These are phyloP conservation scores for Synodontis membranacea DNA, from an alignment of 2,113 vertebrate species.

Conservation along the genomic window DNA sequence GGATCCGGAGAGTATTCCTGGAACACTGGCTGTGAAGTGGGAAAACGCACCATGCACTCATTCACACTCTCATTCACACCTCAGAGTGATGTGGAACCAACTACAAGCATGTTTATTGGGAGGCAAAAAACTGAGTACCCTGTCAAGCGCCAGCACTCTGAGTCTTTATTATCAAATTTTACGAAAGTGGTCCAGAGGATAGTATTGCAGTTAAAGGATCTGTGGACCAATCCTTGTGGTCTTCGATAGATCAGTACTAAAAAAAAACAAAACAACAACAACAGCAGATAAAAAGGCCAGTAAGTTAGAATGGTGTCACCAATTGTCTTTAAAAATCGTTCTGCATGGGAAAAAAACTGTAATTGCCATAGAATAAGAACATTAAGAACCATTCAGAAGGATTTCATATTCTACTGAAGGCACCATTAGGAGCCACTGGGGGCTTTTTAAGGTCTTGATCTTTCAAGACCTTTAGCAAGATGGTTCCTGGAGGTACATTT, in stretches of 20 bases:
- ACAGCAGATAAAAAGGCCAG: neutral
- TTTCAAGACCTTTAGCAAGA: neutral
- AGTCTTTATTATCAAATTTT: neutral
- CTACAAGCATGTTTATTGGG: neutral
- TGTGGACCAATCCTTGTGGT: neutral
- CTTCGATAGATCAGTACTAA: neutral
- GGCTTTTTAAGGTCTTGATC: neutral
- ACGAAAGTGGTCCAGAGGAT: neutral
- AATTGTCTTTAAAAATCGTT: neutral
- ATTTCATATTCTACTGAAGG: neutral
- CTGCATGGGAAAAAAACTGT: neutral
- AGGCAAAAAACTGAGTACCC: neutral
- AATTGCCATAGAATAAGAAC: neutral
- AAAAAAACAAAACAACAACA: no score
- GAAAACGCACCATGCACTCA: neutral
- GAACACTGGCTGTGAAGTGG: neutral
- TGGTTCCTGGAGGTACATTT: neutral
- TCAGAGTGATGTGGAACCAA: neutral
- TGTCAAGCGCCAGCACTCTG: neutral
- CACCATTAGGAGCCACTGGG: neutral
- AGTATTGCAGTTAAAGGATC: neutral
- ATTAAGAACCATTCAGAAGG: neutral
- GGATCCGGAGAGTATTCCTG: neutral
- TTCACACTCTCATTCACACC: neutral
- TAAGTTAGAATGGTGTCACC: neutral